Base-by-base conservation (phyloP, 2,113 vertebrate species). In the Eurystomus gularis region DNA sequence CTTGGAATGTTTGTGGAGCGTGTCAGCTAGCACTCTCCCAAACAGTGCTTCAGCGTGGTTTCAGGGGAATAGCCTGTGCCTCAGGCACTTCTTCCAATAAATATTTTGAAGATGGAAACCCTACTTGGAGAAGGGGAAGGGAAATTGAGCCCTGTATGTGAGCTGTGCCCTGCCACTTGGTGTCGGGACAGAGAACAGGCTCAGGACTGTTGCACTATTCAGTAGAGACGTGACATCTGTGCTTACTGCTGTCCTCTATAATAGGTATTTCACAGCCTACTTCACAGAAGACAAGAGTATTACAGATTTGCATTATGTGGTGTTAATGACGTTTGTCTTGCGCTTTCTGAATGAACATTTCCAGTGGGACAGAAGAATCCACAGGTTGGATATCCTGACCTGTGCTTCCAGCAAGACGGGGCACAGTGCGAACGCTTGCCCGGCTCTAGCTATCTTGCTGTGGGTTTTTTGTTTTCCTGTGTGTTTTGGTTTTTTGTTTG, bases 1-100 rank as follows among this genome's bases (percentile, higher is more conserved):
- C 33, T 80, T 90, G 49, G 31, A 28, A 21, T n/a, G 17, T 54
- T 71, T 66, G 37, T 82, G 58, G 29, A 86, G 31, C 24, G 7
- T 69, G 31, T 86, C 44, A 37, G 1, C 51, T 19, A 73, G 18
- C 40, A 29, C 61, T 61, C 33, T 80, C 25, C 28, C 21, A 37
- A 40, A 29, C 13, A 21, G 2, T 70, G n/a, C 70, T 61, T 77
- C 55, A 55, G 17, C 0, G 0, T 75, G 51, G 19, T 55, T 78
- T 75, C 70, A 48, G 65, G 31, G 11, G 17, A 87, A 13, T 42
- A 61, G 21, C 24, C 49, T 61, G 29, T 49, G 62, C 28, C 28
- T 28, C 64, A 58, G 23, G 24, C 13, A 4, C 25, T 71, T 44
- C 7, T 65, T 82, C 44, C 73, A 75, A 3, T 72, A 62, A 58